Conservation (phyloP, 2,888 invertebrate species). For the Bellardia bayeri region DNA sequence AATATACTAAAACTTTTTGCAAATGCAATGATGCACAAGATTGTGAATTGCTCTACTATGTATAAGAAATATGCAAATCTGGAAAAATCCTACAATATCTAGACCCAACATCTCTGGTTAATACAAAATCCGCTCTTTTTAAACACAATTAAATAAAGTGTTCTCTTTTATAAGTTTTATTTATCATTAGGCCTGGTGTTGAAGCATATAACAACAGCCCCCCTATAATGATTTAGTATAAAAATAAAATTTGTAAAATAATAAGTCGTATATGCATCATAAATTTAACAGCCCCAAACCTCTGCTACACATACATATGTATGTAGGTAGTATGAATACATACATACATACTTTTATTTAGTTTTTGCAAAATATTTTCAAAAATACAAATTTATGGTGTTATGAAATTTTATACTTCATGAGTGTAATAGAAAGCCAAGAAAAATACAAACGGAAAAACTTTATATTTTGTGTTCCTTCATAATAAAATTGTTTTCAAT, state of each 20-base stretch:
- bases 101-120: no score
- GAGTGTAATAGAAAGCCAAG: constrained; percentile 38
- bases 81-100: no score
- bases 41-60: no score
- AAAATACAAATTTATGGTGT: constrained; percentile 53
- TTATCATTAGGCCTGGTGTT: background rate
- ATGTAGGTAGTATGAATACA: constrained; percentile 26
- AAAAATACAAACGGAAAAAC: background rate
- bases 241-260: background rate
- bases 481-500: constrained; percentile 35
- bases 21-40: no score
- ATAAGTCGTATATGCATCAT: background rate
- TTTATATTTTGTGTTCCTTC: background rate
- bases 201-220: background rate
- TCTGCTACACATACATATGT: background rate
- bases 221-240: constrained; percentile 1
- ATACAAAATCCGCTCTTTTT: background rate
- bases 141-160: background rate
- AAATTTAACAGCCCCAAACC: constrained; percentile 19
- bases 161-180: background rate
- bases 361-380: background rate
- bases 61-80: no score
- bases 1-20: no score
- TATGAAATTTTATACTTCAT: constrained; percentile 57
- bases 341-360: constrained; percentile 1